Base-by-base conservation (phyloP, 1,140 invertebrate genomes). In the Drosophila biarmipes region DNA sequence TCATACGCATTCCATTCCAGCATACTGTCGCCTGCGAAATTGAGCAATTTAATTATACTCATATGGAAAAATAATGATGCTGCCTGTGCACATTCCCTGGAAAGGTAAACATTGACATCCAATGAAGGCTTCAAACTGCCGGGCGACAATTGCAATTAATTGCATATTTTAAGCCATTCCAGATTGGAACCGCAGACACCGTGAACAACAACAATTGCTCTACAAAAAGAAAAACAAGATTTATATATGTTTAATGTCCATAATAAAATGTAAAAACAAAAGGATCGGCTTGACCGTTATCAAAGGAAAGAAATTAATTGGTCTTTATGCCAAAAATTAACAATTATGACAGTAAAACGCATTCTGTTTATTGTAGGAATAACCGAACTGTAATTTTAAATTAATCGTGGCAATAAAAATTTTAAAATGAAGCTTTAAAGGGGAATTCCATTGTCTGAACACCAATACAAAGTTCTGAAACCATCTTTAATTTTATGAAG, bases 141-240 rank as follows among this genome's bases (percentile, higher is more conserved):
- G 45, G 56, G 78, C 66, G 78, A 80, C 78, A 80, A 80, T 80
- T 80, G 77, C 78, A 80, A 80, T 80, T 80, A 80, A 80, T 80
- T 80, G 78, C 78, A 80, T 80, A 80, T 80, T 80, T 80, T 80
- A 80, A 80, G 78, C 77, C 72, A 72, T 76, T 80, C 73, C 64
- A 73, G 77, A 80, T 80, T 80, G 79, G 71, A 80, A 76, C 77
- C 78, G 77, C 78, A 80, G 78, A 80, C 77, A 80, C 74, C 71
- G 68, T 73, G 56, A 78, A 64, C 61, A 80, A 80, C 46, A 80
- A 59, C 46, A 67, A 58, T 19, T 24, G 21, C 55, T 34, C 17
- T 52, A 42, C 43, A 68, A 53, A 15, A 77, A 49, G 8, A 49
- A 43, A 35, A 62, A 43, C n/a, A 78, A 61, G 72, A 40, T 37